A percentile compares a stretch with the other conserved stretches of the same genome.
phyloP scores from a whole-genome alignment of 2,797 vertebrate species.

The Enoplosus armatus region DNA sequence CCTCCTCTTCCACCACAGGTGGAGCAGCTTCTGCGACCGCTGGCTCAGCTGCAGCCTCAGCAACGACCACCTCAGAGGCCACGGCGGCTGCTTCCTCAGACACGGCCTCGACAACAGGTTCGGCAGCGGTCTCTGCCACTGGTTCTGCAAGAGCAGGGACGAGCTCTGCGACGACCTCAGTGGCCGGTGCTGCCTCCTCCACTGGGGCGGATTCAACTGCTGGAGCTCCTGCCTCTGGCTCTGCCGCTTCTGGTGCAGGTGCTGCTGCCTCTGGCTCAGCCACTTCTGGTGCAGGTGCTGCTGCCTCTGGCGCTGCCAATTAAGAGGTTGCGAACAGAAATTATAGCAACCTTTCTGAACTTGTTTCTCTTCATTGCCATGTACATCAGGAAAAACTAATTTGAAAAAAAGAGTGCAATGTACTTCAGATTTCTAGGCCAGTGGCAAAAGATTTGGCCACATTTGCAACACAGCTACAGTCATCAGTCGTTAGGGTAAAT shows the following conservation, averaged over 20 bases:
- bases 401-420: not conserved
- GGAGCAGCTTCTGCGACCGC: conserved; percentile 33
- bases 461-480: not conserved
- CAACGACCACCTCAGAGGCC: not conserved
- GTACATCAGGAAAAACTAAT: not conserved
- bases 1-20: not conserved
- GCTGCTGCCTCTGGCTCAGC: not conserved
- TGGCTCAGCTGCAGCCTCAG: conserved; percentile 33
- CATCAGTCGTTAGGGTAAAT: not conserved
- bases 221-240: conserved; percentile 4
- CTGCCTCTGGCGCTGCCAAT: conserved; percentile 11
- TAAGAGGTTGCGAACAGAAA: not conserved
- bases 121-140: conserved; percentile 34
- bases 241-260: not conserved
- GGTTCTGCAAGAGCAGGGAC: conserved; percentile 43
- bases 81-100: conserved; percentile 6
- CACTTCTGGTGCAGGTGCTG: conserved; percentile 24
- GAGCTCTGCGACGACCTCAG: not conserved
- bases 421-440: not conserved
- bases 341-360: not conserved
- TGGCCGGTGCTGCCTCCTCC: conserved; percentile 24
- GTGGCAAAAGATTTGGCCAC: too few species aligned
- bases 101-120: conserved; percentile 25
- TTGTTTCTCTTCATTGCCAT: not conserved
- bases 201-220: conserved; percentile 43